A percentile compares a stretch with the other conserved stretches of the same genome.
Evolutionary conservation across 2,797 vertebrate genomes (phyloP).

Genomic region (Enteromius anoplus): DNA sequence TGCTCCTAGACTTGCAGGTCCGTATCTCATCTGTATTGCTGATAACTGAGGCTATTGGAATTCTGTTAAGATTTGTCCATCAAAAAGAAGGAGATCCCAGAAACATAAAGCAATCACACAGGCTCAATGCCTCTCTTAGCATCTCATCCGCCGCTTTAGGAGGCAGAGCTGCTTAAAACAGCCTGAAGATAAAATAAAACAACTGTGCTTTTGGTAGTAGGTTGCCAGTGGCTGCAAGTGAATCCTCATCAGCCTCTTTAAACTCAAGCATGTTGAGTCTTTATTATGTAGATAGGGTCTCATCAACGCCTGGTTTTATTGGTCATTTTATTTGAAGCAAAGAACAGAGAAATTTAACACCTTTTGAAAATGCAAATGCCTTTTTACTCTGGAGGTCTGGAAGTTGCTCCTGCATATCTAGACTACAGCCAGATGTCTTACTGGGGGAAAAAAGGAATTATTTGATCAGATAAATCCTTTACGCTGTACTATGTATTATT

Average conservation of each 20-base stretch:
- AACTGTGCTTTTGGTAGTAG: background rate
- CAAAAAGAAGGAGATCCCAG: constrained; percentile 50
- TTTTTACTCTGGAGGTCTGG: background rate
- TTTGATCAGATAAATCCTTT: background rate
- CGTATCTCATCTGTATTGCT: constrained; percentile 66
- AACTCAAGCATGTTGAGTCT: constrained; percentile 14
- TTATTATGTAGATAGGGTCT: constrained; percentile 4
- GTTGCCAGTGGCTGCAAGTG: constrained; percentile 8
- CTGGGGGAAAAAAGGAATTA: background rate
- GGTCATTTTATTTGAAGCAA: background rate
- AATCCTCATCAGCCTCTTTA: constrained; percentile 11
- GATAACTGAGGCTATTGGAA: constrained; percentile 54
- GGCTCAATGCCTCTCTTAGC: background rate
- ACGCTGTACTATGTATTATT: background rate
- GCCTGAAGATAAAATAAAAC: constrained; percentile 24
- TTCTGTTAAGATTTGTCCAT: constrained; percentile 43
- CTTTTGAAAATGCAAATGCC: background rate
- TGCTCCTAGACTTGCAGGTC: constrained; percentile 48
- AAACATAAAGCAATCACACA: constrained; percentile 22
- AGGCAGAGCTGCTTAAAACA: constrained; percentile 26
- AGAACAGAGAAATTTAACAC: constrained; percentile 8
- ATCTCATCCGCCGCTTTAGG: constrained; percentile 2
- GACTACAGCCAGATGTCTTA: background rate
- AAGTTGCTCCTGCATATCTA: background rate
- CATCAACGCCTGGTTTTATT: constrained; percentile 14